Conservation (phyloP, 2,888 invertebrate genomes). For the Mythimna lalbum region DNA sequence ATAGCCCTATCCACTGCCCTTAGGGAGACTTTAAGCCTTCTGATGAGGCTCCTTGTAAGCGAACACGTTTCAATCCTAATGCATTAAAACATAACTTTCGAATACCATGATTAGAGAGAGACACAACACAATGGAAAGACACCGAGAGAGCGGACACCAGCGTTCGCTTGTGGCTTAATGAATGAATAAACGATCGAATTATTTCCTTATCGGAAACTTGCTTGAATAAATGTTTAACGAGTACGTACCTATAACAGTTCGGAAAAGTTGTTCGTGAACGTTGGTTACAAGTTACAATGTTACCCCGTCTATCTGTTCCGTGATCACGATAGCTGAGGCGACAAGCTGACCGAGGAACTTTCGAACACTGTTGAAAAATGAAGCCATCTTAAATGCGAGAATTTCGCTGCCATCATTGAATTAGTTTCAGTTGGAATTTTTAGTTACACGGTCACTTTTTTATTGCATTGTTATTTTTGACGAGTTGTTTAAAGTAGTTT, state of each 20-base stretch:
- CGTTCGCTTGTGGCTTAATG: no score
- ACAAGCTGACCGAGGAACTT: constrained; percentile 57
- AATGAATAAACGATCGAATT: neutral
- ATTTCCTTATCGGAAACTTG: constrained; percentile 7
- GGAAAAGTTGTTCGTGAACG: constrained; percentile 27
- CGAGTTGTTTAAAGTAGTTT: constrained; percentile 17
- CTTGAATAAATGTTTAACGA: constrained; percentile 26
- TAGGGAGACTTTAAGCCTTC: no score
- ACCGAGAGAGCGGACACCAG: no score
- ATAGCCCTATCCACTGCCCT: no score
- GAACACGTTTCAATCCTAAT: no score
- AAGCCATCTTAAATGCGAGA: constrained; percentile 47
- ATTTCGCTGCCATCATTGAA: constrained; percentile 40
- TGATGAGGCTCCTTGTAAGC: no score
- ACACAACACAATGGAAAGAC: no score
- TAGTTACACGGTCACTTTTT: constrained; percentile 25
- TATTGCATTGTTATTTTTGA: constrained; percentile 26
- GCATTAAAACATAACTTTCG: no score
- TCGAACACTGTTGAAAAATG: constrained; percentile 51
- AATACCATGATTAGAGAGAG: no score
- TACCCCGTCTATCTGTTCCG: constrained; percentile 49
- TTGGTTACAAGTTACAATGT: constrained; percentile 51
- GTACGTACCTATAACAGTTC: constrained; percentile 25
- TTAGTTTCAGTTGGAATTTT: constrained; percentile 40
- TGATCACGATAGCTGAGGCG: constrained; percentile 43